Percentiles rank a stretch among this genome's conserved stretches.
phyloP scores from a whole-genome alignment of 2,888 invertebrate species.

The Tiliacea citrago region DNA sequence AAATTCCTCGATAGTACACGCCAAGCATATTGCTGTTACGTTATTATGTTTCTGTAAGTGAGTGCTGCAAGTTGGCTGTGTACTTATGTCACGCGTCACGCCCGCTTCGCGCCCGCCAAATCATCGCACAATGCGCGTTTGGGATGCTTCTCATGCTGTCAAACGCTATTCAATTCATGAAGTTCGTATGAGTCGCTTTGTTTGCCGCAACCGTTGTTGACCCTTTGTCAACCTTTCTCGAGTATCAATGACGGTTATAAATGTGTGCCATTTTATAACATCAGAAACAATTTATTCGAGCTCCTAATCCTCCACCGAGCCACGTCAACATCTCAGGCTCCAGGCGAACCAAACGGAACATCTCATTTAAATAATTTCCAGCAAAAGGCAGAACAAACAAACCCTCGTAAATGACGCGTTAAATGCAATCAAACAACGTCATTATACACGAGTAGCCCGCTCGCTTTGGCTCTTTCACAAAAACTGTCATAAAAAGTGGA shows the following conservation, averaged over 20 bases:
- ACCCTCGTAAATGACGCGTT: conserved; percentile 86
- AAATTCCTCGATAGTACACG: no score
- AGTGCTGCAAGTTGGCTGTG: neutral
- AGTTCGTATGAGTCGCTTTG: conserved; percentile 63
- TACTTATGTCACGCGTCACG: conserved; percentile 13
- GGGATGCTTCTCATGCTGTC: conserved; percentile 70
- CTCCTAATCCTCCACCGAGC: conserved; percentile 22
- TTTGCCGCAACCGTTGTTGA: conserved; percentile 69
- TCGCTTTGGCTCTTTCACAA: conserved; percentile 73
- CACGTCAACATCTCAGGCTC: conserved; percentile 32
- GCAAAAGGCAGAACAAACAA: conserved; percentile 81
- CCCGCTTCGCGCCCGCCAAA: conserved; percentile 73
- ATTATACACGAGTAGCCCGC: conserved; percentile 83
- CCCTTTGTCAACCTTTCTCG: conserved; percentile 69
- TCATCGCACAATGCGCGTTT: conserved; percentile 72
- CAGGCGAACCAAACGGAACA: conserved; percentile 66
- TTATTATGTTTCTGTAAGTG: neutral
- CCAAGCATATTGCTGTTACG: neutral
- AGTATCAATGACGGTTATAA: conserved; percentile 75
- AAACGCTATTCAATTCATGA: conserved; percentile 68
- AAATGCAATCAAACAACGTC: conserved; percentile 85
- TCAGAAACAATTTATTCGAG: conserved; percentile 41
- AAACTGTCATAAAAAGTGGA: conserved; percentile 80
- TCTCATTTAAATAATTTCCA: conserved; percentile 83
- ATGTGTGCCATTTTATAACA: conserved; percentile 49